Conservation (phyloP, 1,140 invertebrate species). For the Oreohelix idahoensis region DNA sequence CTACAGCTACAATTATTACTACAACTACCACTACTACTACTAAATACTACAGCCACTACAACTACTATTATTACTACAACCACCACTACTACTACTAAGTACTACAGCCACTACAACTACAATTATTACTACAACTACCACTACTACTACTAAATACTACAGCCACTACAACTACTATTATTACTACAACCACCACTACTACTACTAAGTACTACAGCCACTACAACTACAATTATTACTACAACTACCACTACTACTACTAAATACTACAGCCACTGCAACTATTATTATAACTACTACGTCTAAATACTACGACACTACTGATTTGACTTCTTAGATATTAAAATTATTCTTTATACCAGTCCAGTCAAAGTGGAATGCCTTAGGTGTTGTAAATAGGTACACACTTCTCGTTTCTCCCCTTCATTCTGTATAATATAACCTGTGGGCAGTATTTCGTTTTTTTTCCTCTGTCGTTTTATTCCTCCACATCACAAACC, state of each 20-base stretch:
- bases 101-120: too few species aligned
- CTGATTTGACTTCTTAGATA: conserved; percentile 38
- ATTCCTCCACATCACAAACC: too few species aligned
- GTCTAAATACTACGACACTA: conserved; percentile 23
- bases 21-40: conserved; percentile 39
- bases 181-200: not conserved
- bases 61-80: conserved; percentile 36
- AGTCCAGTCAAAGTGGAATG: too few species aligned
- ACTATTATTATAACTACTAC: conserved; percentile 38
- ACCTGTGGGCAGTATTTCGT: too few species aligned
- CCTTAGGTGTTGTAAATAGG: too few species aligned
- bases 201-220: conserved; percentile 3
- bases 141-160: not conserved
- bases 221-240: conserved; percentile 32
- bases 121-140: not conserved
- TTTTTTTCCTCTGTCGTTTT: too few species aligned
- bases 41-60: conserved; percentile 33
- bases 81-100: not conserved
- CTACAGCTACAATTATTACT: conserved; percentile 32
- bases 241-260: conserved; percentile 21
- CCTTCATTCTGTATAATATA: too few species aligned
- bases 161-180: not conserved
- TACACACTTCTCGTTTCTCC: too few species aligned
- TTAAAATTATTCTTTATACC: too few species aligned
- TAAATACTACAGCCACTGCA: conserved; percentile 35